A percentile compares a stretch with the other conserved stretches of the same genome.
Conservation (phyloP, 2,113 vertebrate species). For the Pachycephala philippinensis region DNA sequence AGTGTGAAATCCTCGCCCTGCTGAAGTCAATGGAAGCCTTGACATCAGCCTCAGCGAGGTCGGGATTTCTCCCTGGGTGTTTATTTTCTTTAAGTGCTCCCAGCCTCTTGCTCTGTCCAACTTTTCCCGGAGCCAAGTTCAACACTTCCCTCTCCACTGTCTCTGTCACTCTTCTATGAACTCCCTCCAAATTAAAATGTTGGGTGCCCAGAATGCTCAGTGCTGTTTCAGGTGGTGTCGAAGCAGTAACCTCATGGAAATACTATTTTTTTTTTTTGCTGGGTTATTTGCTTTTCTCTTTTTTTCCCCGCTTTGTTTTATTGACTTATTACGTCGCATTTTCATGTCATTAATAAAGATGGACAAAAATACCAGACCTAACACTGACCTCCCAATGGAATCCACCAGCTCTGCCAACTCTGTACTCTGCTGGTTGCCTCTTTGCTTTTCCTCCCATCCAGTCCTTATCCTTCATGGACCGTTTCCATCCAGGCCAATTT, state of each 20-base stretch:
- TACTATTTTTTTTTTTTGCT: neutral
- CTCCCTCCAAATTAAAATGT: neutral
- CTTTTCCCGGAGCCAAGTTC: neutral
- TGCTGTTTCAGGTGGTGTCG: neutral
- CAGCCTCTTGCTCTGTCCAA: neutral
- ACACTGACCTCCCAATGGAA: slow-evolving; percentile 8
- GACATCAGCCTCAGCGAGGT: neutral
- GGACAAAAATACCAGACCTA: neutral
- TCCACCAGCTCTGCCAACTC: slow-evolving; percentile 11
- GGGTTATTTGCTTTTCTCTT: neutral
- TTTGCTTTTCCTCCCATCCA: neutral
- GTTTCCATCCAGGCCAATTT: neutral
- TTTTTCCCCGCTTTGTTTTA: neutral
- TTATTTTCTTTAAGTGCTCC: slow-evolving; percentile 5
- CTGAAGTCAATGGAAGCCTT: neutral
- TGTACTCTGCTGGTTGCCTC: neutral
- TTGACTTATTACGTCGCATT: neutral
- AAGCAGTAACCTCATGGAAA: neutral
- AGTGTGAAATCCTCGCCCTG: neutral
- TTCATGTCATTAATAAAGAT: neutral
- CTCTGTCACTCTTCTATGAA: neutral
- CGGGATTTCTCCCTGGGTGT: neutral
- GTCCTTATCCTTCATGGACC: neutral
- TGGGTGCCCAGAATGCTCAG: neutral
- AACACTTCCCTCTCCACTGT: neutral